phyloP scores from a whole-genome alignment of 2,797 vertebrate species.

The Myotis myotis region DNA sequence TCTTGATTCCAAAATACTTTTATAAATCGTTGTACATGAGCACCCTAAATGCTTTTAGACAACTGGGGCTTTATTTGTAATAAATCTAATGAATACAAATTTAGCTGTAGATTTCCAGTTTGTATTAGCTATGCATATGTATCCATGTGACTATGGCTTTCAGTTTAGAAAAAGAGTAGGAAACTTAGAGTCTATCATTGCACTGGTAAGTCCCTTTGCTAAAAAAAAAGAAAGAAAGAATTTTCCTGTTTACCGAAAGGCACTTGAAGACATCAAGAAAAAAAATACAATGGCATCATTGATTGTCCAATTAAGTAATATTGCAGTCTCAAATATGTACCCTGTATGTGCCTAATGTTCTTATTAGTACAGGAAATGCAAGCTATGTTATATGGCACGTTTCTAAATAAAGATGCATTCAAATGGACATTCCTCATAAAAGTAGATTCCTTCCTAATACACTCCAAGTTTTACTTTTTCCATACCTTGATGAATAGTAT shows the following conservation, averaged over 20 bases:
- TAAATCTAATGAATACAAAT: not conserved
- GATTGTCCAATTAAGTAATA: conserved; percentile 47
- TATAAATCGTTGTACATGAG: not conserved
- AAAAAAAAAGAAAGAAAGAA: conserved; percentile 4
- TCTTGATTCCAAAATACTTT: not conserved
- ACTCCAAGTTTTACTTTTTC: conserved; percentile 13
- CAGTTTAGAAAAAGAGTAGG: conserved; percentile 54
- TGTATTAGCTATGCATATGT: not conserved
- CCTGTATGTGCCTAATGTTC: not conserved
- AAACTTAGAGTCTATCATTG: not conserved
- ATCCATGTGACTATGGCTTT: conserved; percentile 61
- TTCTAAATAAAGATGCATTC: conserved; percentile 23
- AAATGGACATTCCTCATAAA: conserved; percentile 17
- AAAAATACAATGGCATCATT: conserved; percentile 28
- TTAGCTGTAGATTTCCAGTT: not conserved
- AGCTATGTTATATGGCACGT: not conserved
- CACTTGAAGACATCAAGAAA: conserved; percentile 69
- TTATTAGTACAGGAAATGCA: not conserved
- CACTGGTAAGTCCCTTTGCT: conserved; percentile 24
- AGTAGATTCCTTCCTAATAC: conserved; percentile 39
- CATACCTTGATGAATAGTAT: not conserved
- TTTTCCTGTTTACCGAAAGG: conserved; percentile 67
- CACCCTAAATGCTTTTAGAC: not conserved
- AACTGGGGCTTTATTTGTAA: not conserved
- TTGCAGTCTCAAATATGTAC: not conserved